Percentiles rank a stretch among this genome's conserved stretches.
phyloP scores from a whole-genome alignment of 2,888 invertebrate genomes.

The Eulithis testata region DNA sequence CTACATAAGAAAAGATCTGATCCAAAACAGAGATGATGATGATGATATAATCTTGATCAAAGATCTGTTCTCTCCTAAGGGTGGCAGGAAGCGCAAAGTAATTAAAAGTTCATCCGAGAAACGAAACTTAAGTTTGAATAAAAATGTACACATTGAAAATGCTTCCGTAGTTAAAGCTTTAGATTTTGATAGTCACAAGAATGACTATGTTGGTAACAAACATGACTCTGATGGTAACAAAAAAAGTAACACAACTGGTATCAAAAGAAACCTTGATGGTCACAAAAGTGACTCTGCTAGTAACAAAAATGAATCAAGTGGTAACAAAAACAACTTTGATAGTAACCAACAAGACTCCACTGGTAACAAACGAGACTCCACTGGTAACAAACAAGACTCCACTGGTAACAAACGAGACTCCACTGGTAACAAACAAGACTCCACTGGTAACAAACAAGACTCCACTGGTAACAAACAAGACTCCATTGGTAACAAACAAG shows the following conservation, averaged over 20 bases:
- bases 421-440: constrained; percentile 2
- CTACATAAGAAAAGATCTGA: constrained; percentile 73
- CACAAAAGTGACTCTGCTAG: constrained; percentile 49
- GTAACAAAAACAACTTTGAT: too few species aligned
- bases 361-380: constrained; percentile 49
- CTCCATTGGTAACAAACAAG: constrained; percentile 49
- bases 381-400: constrained; percentile 1
- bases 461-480: constrained; percentile 2
- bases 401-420: constrained; percentile 49
- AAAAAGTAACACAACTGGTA: constrained; percentile 1
- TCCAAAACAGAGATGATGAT: constrained; percentile 69
- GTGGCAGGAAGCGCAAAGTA: constrained; percentile 38
- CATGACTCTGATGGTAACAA: constrained; percentile 33
- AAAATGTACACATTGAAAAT: constrained; percentile 59
- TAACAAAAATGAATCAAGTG: constrained; percentile 33
- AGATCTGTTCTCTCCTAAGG: constrained; percentile 72
- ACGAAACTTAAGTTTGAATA: constrained; percentile 41
- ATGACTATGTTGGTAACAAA: constrained; percentile 1
- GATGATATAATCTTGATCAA: constrained; percentile 69
- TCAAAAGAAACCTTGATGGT: constrained; percentile 8
- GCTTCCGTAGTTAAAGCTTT: constrained; percentile 74
- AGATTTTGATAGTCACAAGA: constrained; percentile 66
- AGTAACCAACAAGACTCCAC: too few species aligned
- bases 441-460: constrained; percentile 49
- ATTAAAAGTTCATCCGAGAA: constrained; percentile 62